Evolutionary conservation across 2,888 invertebrate genomes (phyloP).

Genomic region (Drosophila putrida): DNA sequence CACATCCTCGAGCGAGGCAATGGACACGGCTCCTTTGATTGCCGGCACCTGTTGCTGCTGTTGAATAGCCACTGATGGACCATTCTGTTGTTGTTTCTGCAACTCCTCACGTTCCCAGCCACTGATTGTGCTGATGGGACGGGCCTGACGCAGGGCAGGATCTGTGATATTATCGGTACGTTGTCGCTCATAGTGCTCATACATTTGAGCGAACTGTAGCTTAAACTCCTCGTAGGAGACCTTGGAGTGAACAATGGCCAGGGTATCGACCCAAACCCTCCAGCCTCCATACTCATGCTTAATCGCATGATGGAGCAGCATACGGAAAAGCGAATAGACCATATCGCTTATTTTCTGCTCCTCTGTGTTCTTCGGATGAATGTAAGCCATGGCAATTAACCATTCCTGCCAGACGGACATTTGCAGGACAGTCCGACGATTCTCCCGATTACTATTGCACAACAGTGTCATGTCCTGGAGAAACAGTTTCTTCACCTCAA

Average conservation of each 20-base stretch:
- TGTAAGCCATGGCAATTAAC: slow-evolving; percentile 99
- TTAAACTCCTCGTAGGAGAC: slow-evolving; percentile 99
- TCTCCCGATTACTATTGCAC: slow-evolving; percentile 98
- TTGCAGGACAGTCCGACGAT: slow-evolving; percentile 97
- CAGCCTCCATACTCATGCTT: slow-evolving; percentile 99
- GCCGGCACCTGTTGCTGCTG: slow-evolving; percentile 40
- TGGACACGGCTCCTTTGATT: slow-evolving; percentile 60
- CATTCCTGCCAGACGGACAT: slow-evolving; percentile 99
- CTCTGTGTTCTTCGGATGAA: slow-evolving; percentile 97
- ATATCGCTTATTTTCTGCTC: slow-evolving; percentile 99
- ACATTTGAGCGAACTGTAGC: slow-evolving; percentile 98
- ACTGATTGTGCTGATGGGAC: slow-evolving; percentile 98
- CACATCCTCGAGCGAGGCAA: slow-evolving; percentile 82
- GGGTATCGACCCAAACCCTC: slow-evolving; percentile 99
- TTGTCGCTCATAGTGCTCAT: slow-evolving; percentile 97
- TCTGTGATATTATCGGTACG: slow-evolving; percentile 98
- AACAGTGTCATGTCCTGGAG: slow-evolving; percentile 99
- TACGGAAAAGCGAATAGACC: slow-evolving; percentile 98
- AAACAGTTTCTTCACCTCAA: slow-evolving; percentile 98
- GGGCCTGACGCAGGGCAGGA: slow-evolving; percentile 95
- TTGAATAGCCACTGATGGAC: slow-evolving; percentile 6
- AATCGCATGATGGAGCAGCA: slow-evolving; percentile 99
- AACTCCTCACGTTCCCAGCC: slow-evolving; percentile 93
- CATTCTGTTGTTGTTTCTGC: slow-evolving; percentile 76
- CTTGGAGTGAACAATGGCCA: slow-evolving; percentile 99